Conservation (phyloP, 1,140 invertebrate genomes). For the Bursaphelenchus mucronatus region DNA sequence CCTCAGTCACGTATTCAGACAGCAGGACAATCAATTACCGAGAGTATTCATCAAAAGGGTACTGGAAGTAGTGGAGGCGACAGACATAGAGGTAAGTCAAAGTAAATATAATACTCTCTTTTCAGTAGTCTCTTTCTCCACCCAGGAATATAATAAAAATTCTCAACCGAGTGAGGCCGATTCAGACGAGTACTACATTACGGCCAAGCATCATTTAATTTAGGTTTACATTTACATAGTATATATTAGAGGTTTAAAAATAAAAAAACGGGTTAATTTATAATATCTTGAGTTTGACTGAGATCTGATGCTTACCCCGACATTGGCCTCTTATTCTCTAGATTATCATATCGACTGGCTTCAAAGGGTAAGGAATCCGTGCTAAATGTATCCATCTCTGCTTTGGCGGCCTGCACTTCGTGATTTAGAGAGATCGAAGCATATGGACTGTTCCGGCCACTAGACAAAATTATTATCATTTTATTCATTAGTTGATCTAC, state of each 20-base stretch:
- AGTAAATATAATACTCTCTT: background rate
- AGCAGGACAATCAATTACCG: constrained; percentile 10
- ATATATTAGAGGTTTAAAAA: constrained; percentile 16
- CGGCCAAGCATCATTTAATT: constrained; percentile 44
- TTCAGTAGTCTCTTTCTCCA: constrained; percentile 58
- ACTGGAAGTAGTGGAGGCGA: constrained; percentile 19
- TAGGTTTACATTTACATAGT: constrained; percentile 18
- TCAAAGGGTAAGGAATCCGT: constrained; percentile 10
- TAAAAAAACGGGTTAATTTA: background rate
- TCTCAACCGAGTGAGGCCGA: constrained; percentile 47
- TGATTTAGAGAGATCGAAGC: constrained; percentile 5
- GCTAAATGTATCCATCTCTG: constrained; percentile 13
- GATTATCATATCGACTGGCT: constrained; percentile 14
- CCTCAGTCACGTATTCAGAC: background rate
- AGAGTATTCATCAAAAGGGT: constrained; percentile 5
- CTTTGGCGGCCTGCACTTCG: constrained; percentile 9
- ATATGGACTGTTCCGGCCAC: constrained; percentile 7
- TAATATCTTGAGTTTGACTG: constrained; percentile 1
- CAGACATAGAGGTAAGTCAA: constrained; percentile 19
- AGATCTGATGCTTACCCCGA: background rate
- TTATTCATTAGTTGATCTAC: too few relatives aligned
- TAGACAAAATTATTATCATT: background rate
- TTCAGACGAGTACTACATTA: constrained; percentile 49
- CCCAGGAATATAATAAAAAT: constrained; percentile 38
- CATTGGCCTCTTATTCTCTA: background rate